Percentiles rank a stretch among this genome's conserved stretches.
These are phyloP conservation scores for Microplitis mediator DNA, from an alignment of 1,140 invertebrate species.

Conservation along the genomic window DNA sequence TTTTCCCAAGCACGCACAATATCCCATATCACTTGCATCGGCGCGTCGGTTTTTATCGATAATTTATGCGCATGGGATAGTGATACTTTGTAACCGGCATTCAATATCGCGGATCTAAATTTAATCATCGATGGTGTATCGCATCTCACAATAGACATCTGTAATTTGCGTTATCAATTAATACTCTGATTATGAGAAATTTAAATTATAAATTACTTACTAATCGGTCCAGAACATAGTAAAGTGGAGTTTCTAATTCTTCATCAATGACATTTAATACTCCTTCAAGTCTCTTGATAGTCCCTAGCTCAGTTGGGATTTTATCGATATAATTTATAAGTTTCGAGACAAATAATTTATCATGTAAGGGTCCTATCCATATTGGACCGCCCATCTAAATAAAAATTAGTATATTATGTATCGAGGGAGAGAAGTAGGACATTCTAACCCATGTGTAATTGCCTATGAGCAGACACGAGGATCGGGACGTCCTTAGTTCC, in stretches of 20 bases:
- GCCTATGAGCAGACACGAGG: neutral
- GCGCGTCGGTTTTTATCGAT: slow-evolving; percentile 94
- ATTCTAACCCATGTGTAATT: neutral
- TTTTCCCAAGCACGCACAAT: slow-evolving; percentile 85
- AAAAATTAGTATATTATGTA: neutral
- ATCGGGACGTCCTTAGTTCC: too few species aligned
- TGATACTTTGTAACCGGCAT: slow-evolving; percentile 92
- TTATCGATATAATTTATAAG: slow-evolving; percentile 53
- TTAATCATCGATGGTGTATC: slow-evolving; percentile 50
- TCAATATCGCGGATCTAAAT: slow-evolving; percentile 88
- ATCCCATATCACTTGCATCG: slow-evolving; percentile 88
- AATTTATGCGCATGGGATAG: slow-evolving; percentile 86
- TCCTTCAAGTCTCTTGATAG: slow-evolving; percentile 77
- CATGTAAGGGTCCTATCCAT: slow-evolving; percentile 87
- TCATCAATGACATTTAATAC: slow-evolving; percentile 74
- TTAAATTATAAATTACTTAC: slow-evolving; percentile 28
- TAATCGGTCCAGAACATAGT: slow-evolving; percentile 77
- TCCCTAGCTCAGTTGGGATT: slow-evolving; percentile 62
- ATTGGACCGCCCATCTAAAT: slow-evolving; percentile 88
- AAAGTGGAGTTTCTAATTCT: slow-evolving; percentile 89
- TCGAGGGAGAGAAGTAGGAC: too few species aligned
- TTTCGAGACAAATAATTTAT: slow-evolving; percentile 75
- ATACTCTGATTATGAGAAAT: neutral
- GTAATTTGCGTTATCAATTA: slow-evolving; percentile 23
- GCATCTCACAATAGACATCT: slow-evolving; percentile 53